Evolutionary conservation across 2,888 invertebrate genomes (phyloP), one percentile per base, ranked within the genome.

Genomic region (Luffia ferchaultella): DNA sequence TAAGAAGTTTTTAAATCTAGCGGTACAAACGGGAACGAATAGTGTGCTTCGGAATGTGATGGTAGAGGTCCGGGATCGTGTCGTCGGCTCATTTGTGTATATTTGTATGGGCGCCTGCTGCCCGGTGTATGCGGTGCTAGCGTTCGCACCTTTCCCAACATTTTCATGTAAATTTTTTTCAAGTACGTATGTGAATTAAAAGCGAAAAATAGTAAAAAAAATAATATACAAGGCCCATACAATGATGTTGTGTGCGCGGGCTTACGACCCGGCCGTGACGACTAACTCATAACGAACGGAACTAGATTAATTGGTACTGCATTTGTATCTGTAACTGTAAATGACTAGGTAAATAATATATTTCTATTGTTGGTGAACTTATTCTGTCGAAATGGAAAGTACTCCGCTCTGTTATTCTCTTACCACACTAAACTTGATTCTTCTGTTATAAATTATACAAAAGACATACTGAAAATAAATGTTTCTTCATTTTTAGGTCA

Each of bases 401-500:
- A 70, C 67, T 77, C 79, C 76, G 77, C 79, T 80, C 75, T 78
- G 77, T 78, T 79, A 67, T 78, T 77, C 79, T 79, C 67, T 75
- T 67, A 72, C 79, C 74, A 77, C 70, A 73, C 71, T 70, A 74
- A 73, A 67, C 76, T 79, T 72, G 69, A 83, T 73, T 83, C 73
- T 84, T 85, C 85, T 84, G 84, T 85, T 84, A 79, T 73, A 73
- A 82, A 84, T 80, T 84, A 80, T 82, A 88, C 87, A 87, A 87
- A 87, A 88, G 87, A 87, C 87, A 87, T 84, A 83, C 84, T 76
- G 84, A 83, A 87, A 88, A 88, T 88, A 88, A 88, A 88, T 88
- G 88, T 88, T 88, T 88, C 87, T 87, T 88, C 88, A 88, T 88
- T 87, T 88, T 87, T 87, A 87, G 88, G 87, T 88, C 87, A 87